phyloP scores from a whole-genome alignment of 2,797 vertebrate species.

The Xiphophorus birchmanni region DNA sequence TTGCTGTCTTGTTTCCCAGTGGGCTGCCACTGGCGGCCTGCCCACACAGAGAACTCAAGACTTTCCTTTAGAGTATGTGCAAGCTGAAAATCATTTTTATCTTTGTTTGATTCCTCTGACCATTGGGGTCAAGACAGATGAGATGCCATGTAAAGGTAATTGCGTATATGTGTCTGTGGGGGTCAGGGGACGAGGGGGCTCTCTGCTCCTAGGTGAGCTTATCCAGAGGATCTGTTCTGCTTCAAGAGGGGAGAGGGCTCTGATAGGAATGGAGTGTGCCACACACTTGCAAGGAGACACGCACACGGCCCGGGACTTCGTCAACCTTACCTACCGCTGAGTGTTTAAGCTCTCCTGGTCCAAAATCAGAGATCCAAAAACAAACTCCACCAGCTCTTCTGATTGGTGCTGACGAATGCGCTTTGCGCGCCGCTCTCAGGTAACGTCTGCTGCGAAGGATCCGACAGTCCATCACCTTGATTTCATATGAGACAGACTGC shows the following conservation, averaged over 20 bases:
- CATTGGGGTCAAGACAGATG: slow-evolving; percentile 52
- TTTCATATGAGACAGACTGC: slow-evolving; percentile 24
- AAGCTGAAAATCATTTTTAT: slow-evolving; percentile 52
- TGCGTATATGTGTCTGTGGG: slow-evolving; percentile 27
- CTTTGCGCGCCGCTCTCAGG: slow-evolving; percentile 37
- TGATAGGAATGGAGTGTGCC: slow-evolving; percentile 69
- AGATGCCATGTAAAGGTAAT: slow-evolving; percentile 49
- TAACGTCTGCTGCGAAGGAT: slow-evolving; percentile 47
- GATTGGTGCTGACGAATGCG: slow-evolving; percentile 72
- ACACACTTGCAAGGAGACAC: slow-evolving; percentile 60
- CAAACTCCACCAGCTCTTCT: slow-evolving; percentile 64
- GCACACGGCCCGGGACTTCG: slow-evolving; percentile 64
- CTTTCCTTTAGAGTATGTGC: slow-evolving; percentile 35
- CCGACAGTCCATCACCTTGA: slow-evolving; percentile 39
- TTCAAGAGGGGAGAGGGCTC: slow-evolving; percentile 70
- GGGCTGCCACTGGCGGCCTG: slow-evolving; percentile 25
- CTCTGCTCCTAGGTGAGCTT: slow-evolving; percentile 76
- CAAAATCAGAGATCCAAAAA: slow-evolving; percentile 77
- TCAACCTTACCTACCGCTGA: slow-evolving; percentile 77
- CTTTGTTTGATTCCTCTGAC: slow-evolving; percentile 62
- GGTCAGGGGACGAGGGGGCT: slow-evolving; percentile 17
- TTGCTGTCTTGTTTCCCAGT: slow-evolving; percentile 40
- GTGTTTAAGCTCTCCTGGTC: slow-evolving; percentile 56
- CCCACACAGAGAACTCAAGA: slow-evolving; percentile 34
- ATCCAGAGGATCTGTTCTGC: slow-evolving; percentile 80